A percentile compares a stretch with the other conserved stretches of the same genome.
Evolutionary conservation across 2,888 invertebrate species (phyloP).

Genomic region (Gastracanthus pulcherrimus): DNA sequence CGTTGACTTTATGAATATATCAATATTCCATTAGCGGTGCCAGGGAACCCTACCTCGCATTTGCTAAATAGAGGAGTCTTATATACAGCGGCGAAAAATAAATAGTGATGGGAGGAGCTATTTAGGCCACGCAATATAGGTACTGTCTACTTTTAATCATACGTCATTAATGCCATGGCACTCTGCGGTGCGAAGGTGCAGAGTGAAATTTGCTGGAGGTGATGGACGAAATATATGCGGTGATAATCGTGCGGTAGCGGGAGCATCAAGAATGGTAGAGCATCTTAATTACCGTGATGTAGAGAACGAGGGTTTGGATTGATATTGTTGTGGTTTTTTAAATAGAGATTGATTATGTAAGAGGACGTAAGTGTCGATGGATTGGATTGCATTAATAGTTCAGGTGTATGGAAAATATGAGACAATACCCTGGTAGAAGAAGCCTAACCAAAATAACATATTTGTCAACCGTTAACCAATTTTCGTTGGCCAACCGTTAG

Average conservation of each 20-base stretch:
- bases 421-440: no score
- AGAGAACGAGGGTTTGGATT: no score
- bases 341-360: no score
- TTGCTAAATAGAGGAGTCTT: constrained; percentile 65
- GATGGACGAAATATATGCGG: constrained; percentile 46
- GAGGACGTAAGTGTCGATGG: no score
- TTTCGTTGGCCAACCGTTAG: no score
- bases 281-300: no score
- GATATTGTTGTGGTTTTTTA: no score
- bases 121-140: constrained; percentile 15
- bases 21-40: constrained; percentile 72
- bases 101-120: constrained; percentile 39
- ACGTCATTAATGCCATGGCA: constrained; percentile 70
- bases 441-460: no score
- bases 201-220: neutral
- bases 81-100: constrained; percentile 28
- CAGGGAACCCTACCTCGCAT: neutral
- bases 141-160: constrained; percentile 66
- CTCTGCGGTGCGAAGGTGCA: constrained; percentile 46
- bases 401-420: no score
- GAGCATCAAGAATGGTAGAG: no score
- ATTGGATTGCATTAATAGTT: no score
- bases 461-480: no score
- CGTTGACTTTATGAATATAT: constrained; percentile 72
- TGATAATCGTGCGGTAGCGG: constrained; percentile 40